These are phyloP conservation scores for Bubalus kerabau DNA, from an alignment of 2,113 vertebrate genomes.

Conservation along the genomic window DNA sequence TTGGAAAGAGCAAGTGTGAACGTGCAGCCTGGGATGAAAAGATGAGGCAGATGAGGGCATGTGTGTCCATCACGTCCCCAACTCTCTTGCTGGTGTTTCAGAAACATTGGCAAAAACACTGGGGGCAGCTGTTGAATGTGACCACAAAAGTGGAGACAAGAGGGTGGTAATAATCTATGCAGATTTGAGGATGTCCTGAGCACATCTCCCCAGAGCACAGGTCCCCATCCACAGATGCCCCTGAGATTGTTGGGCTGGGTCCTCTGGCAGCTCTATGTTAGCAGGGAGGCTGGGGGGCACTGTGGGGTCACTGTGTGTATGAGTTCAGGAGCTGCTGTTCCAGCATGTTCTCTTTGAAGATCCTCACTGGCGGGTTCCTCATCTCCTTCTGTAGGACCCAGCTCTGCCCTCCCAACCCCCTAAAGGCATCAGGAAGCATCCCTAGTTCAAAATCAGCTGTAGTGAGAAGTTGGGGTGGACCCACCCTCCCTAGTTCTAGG, in stretches of 20 bases:
- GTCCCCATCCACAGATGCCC: background rate
- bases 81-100: background rate
- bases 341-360: background rate
- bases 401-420: background rate
- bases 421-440: background rate
- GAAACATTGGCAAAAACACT: background rate
- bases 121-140: background rate
- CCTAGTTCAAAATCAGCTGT: background rate
- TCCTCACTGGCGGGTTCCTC: background rate
- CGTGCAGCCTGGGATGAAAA: background rate
- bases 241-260: background rate
- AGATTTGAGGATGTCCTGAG: background rate
- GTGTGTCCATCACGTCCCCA: background rate
- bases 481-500: background rate
- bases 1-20: background rate
- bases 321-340: background rate
- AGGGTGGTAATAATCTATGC: background rate
- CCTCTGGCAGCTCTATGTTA: accelerated
- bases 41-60: background rate
- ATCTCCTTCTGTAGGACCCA: background rate
- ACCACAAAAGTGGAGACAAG: background rate
- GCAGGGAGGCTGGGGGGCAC: background rate
- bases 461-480: background rate
- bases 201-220: background rate
- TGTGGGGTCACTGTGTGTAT: background rate